Evolutionary conservation across 2,113 vertebrate genomes (phyloP), one percentile per base, ranked within the genome.

Genomic region (Nothobranchius kuhntae): DNA sequence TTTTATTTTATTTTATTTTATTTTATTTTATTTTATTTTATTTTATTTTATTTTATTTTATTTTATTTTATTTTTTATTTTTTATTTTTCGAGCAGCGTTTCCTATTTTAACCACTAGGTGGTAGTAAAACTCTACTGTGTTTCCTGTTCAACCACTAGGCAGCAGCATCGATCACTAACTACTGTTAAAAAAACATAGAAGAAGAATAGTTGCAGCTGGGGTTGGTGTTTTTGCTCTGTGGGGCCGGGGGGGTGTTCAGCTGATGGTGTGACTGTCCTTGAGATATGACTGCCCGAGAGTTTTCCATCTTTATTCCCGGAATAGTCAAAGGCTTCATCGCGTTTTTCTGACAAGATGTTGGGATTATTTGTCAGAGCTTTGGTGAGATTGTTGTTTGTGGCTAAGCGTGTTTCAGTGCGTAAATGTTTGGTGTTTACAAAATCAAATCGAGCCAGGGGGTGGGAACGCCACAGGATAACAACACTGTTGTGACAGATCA

Each of bases 371-470:
- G 89, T 92, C 54, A 93, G 91, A 89, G 86, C 91, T 9, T 87
- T 84, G 95, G 96, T 98, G 80, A 96, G 96, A 94, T 53, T 7
- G 2, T 14, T 17, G 6, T 7, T 52, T 53, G 17, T 4, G 30
- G 1, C 48, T 44, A 14, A 40, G 26, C 53, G 64, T 71, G 72
- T 61, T 40, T 24, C 30, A 40, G 46, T 13, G 53, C 36, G 45
- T 8, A 47, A n/a, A 11, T 38, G 65, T 70, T 67, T 66, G 47
- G 12, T 14, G 64, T 69, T 62, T 57, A 61, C 21, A 44, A 64
- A 54, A 44, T 9, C 15, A 10, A 58, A 1, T 35, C 5, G 62
- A 54, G 66, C 68, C 65, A 36, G 55, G 30, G 55, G 81, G 87
- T 83, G 77, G 82, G 81, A 74, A 78, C 75, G n/a, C 61, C 13